Conservation (phyloP, 2,888 invertebrate genomes). For the Augochlorella aurata region DNA sequence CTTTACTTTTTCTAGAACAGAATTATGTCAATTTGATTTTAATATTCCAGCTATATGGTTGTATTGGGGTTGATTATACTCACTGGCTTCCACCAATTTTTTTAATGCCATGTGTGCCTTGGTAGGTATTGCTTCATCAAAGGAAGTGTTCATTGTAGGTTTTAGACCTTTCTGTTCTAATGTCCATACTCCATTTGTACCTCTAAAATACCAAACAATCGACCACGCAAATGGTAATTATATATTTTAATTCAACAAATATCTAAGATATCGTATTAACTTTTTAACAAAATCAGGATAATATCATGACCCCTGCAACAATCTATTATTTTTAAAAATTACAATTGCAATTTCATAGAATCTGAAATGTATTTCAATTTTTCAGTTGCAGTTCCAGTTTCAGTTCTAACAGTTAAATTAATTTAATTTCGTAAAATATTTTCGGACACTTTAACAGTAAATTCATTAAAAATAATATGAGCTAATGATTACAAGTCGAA, state of each 20-base stretch:
- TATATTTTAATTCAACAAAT: not conserved
- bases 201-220: slow-evolving; percentile 83
- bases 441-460: not conserved
- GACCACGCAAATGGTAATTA: slow-evolving; percentile 10
- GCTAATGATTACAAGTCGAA: not conserved
- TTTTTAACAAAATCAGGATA: not conserved
- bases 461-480: not conserved
- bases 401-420: not conserved
- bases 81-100: slow-evolving; percentile 87
- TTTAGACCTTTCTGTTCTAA: slow-evolving; percentile 94
- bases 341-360: not conserved
- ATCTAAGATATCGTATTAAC: not conserved
- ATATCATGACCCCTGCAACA: not conserved
- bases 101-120: slow-evolving; percentile 96
- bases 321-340: not conserved
- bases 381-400: not conserved
- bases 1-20: slow-evolving; percentile 86
- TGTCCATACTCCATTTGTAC: slow-evolving; percentile 98
- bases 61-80: slow-evolving; percentile 48
- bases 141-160: slow-evolving; percentile 92
- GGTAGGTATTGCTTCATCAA: slow-evolving; percentile 95
- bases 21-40: not conserved
- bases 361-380: not conserved
- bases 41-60: too few species aligned
- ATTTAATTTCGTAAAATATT: not conserved